Evolutionary conservation across 1,140 invertebrate species (phyloP), one percentile per base, ranked within the genome.

Genomic region (Neodiprion lecontei): DNA sequence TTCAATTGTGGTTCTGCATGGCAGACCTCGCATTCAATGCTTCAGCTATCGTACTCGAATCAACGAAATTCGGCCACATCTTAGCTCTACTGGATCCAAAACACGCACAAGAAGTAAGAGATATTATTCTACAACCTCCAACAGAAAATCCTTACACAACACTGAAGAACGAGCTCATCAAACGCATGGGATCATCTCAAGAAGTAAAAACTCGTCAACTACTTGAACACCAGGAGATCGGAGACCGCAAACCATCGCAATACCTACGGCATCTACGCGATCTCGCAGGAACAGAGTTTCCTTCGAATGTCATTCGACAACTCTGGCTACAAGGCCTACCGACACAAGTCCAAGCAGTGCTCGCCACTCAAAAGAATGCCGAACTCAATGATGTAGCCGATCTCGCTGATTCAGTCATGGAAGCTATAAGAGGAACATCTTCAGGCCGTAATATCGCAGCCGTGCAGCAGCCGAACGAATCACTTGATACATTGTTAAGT

Each of bases 381-480:
- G 12, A 53, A 0, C 72, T 81, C 2, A 75, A 79, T 14, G 48
- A 67, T 17, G 81, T 87, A 77, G 84, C 81, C 72, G 81, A 79
- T 79, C 82, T 88, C 76, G 87, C 88, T 78, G 86, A 85, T 77
- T 80, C 80, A 79, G 85, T 88, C 79, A 80, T 83, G 81, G 87
- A 86, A 72, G 78, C 50, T 14, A 1, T 53, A 14, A 14, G 50
- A 17, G 17, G 17, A 17, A 17, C 17, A 17, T 17, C 17, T 17
- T 17, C 17, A 17, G 17, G 17, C 47, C 61, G 74, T 71, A n/a
- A 76, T 75, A 75, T 72, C 69, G 72, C 71, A 77, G 50, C 76
- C 76, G 17, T 71, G 17, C 17, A 17, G 17, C 17, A 17, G 17
- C 17, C 17, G 17, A 17, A 17, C 17, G 17, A 17, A 17, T 17